Evolutionary conservation across 2,888 invertebrate genomes (phyloP), one percentile per base, ranked within the genome.

Genomic region (Eutolmus rufibarbis): DNA sequence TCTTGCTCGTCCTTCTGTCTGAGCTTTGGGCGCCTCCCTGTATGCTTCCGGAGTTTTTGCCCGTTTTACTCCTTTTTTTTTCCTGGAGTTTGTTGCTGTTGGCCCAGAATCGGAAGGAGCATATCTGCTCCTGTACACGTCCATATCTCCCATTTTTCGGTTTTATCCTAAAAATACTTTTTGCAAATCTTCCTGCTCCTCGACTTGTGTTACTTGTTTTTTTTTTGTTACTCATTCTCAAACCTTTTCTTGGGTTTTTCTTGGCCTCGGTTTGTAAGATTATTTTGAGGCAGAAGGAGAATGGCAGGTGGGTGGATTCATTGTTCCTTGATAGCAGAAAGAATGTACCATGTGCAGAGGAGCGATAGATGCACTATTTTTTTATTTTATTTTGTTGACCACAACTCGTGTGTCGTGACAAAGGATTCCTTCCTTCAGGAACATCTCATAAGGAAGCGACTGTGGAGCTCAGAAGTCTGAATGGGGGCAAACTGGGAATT

Each of bases 81-180:
- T 78, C 4, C 37, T 78, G 66, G 19, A 23, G 23, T 66, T 46
- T 66, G 66, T 23, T 66, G 28, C 23, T 28, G n/a, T 66, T 40
- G 23, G 66, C 14, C 43, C 78, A 43, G 16, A 34, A 78, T n/a
- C 78, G 16, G 23, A 78, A 78, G 78, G 43, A 78, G 43, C 78
- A 78, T 78, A 78, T 78, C 78, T 78, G 5, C 78, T 78, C 2
- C 43, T 19, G 40, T 78, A 43, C 40, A 78, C 43, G 40, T 78
- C 43, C 78, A 78, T 78, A 78, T 78, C 43, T 78, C 3, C 43
- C 40, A 37, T 78, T 40, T 78, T 78, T 78, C 43, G 78, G 78
- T 43, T 78, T 43, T 78, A 78, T 43, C 78, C 43, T 23, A 78
- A 78, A 78, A 78, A 78, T 43, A 78, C 78, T 78, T 78, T 78